phyloP scores from a whole-genome alignment of 2,888 invertebrate species.

The Ectemnius lituratus region DNA sequence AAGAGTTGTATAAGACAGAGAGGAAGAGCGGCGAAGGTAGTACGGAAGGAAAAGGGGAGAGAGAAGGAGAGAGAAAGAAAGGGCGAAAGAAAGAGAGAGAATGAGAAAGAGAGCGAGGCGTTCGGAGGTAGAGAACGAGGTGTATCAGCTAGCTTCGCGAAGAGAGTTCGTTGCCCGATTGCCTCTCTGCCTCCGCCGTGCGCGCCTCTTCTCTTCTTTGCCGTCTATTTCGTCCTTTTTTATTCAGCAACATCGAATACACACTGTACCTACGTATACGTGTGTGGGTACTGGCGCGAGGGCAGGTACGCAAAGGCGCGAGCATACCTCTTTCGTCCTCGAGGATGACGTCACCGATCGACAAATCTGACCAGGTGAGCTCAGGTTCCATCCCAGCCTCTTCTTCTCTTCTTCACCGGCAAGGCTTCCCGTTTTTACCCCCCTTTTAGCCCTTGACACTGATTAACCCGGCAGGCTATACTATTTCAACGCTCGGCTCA shows the following conservation, averaged over 20 bases:
- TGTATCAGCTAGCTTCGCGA: constrained; percentile 41
- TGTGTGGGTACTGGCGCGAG: constrained; percentile 12
- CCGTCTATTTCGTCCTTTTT: constrained; percentile 54
- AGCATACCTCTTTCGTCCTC: constrained; percentile 47
- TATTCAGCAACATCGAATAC: constrained; percentile 58
- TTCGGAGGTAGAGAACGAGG: constrained; percentile 38
- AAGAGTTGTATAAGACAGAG: too few relatives aligned
- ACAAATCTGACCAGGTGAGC: constrained; percentile 59
- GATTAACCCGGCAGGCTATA: constrained; percentile 1
- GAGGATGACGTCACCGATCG: constrained; percentile 66
- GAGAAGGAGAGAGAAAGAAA: background rate
- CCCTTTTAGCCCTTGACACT: background rate
- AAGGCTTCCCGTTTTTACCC: constrained; percentile 5
- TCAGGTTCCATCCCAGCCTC: constrained; percentile 45
- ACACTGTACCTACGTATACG: constrained; percentile 7
- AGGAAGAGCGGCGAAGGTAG: too few relatives aligned
- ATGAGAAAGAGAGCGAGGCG: background rate
- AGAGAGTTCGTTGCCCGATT: constrained; percentile 71
- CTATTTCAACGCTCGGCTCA: background rate
- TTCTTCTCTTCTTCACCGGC: background rate
- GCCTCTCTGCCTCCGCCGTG: constrained; percentile 57
- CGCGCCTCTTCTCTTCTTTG: constrained; percentile 35
- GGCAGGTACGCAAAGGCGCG: constrained; percentile 42
- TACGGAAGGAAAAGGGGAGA: background rate
- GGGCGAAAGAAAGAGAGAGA: constrained; percentile 11